Conservation (phyloP, 2,113 vertebrate genomes). For the Glaucomys volans region DNA sequence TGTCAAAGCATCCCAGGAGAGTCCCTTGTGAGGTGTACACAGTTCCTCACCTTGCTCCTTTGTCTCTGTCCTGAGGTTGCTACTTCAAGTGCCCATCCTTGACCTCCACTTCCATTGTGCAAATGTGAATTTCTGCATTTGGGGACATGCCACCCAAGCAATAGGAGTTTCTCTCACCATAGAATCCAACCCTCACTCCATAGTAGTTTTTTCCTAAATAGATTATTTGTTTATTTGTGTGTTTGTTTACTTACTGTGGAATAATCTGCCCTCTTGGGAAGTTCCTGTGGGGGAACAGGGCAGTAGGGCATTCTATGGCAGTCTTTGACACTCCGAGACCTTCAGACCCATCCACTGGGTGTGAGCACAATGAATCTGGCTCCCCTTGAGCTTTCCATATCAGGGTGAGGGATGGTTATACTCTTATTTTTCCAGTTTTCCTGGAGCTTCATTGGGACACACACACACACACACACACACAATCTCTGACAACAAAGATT, state of each 20-base stretch:
- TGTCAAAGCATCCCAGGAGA: background rate
- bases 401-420: background rate
- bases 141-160: background rate
- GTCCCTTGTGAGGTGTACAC: too few relatives aligned
- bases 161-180: background rate
- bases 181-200: background rate
- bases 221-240: too few relatives aligned
- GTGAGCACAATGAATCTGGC: background rate
- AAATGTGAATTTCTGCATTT: background rate
- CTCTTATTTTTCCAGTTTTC: background rate
- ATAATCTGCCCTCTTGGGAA: background rate
- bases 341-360: background rate
- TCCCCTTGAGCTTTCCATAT: background rate
- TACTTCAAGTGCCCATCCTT: background rate
- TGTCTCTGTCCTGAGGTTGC: background rate
- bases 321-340: background rate
- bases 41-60: background rate
- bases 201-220: background rate
- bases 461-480: too few relatives aligned
- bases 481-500: background rate
- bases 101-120: background rate
- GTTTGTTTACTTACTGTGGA: background rate
- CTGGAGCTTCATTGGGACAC: background rate
- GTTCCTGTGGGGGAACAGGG: background rate
- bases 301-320: background rate